Percentiles rank a stretch among this genome's conserved stretches.
phyloP scores from a whole-genome alignment of 2,888 invertebrate species.

The Phyllotreta cruciferae region DNA sequence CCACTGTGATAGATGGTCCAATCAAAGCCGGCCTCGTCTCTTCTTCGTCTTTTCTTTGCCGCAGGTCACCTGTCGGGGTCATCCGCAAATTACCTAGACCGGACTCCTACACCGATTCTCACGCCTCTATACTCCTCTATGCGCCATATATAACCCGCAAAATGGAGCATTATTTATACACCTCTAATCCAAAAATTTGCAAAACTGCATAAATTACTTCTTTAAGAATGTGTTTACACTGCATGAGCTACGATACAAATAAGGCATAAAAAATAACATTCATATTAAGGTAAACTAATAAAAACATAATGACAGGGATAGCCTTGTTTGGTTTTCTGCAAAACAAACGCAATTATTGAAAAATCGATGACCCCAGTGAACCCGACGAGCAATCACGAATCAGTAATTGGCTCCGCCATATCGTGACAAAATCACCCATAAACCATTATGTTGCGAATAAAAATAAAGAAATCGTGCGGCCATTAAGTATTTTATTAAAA shows the following conservation, averaged over 20 bases:
- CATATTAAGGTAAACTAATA: too few species aligned
- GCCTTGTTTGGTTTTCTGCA: neutral
- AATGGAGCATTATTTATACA: too few species aligned
- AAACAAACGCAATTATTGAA: constrained; percentile 11
- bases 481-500: constrained; percentile 21
- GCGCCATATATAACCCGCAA: too few species aligned
- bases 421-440: constrained; percentile 22
- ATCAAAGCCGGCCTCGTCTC: constrained; percentile 52
- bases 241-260: too few species aligned
- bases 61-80: constrained; percentile 54
- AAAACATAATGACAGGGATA: neutral
- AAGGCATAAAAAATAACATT: too few species aligned
- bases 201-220: too few species aligned
- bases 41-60: constrained; percentile 37
- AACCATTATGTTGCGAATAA: constrained; percentile 14
- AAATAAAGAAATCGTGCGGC: constrained; percentile 14
- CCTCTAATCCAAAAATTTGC: too few species aligned
- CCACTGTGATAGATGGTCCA: constrained; percentile 67
- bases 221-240: too few species aligned
- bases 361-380: constrained; percentile 3
- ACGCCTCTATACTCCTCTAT: constrained; percentile 30
- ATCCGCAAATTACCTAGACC: constrained; percentile 48
- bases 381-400: constrained; percentile 17
- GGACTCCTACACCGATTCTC: constrained; percentile 45
- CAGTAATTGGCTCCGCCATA: constrained; percentile 13